These are phyloP conservation scores for Drosophila pallidifrons DNA, from an alignment of 1,140 invertebrate species.

Conservation along the genomic window DNA sequence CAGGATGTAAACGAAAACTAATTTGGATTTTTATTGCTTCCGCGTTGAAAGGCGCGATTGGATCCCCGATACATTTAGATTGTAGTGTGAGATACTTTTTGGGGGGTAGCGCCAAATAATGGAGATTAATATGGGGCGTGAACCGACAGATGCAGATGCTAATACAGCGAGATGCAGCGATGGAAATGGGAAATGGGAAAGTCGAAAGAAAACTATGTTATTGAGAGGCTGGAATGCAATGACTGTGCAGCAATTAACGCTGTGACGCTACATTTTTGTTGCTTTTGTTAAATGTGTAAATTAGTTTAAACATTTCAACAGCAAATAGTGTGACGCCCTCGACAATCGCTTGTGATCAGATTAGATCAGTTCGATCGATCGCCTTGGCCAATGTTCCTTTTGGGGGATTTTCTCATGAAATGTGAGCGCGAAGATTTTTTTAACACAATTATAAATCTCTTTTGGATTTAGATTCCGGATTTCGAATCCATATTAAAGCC, in stretches of 20 bases:
- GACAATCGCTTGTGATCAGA: conserved; percentile 28
- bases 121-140: conserved; percentile 79
- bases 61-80: conserved; percentile 2
- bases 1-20: conserved; percentile 81
- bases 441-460: conserved; percentile 81
- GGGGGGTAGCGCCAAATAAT: conserved; percentile 52
- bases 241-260: conserved; percentile 73
- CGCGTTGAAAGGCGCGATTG: conserved; percentile 67
- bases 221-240: conserved; percentile 30
- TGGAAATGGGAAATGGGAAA: conserved; percentile 13
- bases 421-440: conserved; percentile 67
- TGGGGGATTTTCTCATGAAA: conserved; percentile 62
- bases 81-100: conserved; percentile 29
- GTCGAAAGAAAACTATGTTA: too few relatives aligned
- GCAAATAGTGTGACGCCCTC: conserved; percentile 69
- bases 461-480: conserved; percentile 14
- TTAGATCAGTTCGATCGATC: conserved; percentile 41
- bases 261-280: conserved; percentile 71
- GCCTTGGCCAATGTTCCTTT: not conserved
- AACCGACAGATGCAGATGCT: conserved; percentile 50
- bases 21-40: conserved; percentile 83
- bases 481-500: conserved; percentile 64
- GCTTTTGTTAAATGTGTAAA: conserved; percentile 74
- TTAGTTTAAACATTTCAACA: conserved; percentile 77
- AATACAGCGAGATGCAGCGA: conserved; percentile 7